Base-by-base conservation (phyloP, 2,888 invertebrate genomes). In the Amphipoea lucens region DNA sequence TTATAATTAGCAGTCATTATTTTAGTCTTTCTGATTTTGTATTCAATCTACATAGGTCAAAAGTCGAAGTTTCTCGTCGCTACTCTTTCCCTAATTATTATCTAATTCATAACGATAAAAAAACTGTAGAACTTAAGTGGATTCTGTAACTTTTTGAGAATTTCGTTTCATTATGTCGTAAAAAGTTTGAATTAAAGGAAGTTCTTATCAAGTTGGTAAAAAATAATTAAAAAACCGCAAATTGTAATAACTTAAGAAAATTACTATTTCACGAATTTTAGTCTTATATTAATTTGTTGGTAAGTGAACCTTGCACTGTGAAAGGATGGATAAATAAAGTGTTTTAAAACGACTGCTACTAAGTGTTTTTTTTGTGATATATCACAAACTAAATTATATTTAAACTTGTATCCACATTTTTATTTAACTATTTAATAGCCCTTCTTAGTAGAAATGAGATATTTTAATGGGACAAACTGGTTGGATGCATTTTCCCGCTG, bases 171-270 rank as follows among this genome's bases (percentile, higher is more conserved):
- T 40, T 14, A 36, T 78, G 81, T 77, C 42, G 36, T 71, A 81
- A 81, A n/a, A 74, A 42, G 48, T 48, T 57, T 20, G 4, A 73
- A 67, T 45, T 54, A 48, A 48, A 48, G 11, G 36, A 69, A 57
- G 48, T 63, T 66, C 65, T n/a, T 62, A 6, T 71, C 40, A 66
- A 71, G 74, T 83, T 74, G 60, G 14, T 65, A 57, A 74, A 71
- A 75, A 54, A 60, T 82, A 48, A 76, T 77, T 77, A 68, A 74
- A 70, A 68, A 75, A 85, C 85, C 85, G 62, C 86, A 82, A 82
- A 71, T 42, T 76, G 40, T 74, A 63, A 76, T 68, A 82, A 86
- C 82, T 82, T 82, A 85, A 79, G 81, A 77, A 74, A 82, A 88
- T 81, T 79, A 81, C 73, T 71, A 72, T 75, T 76, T 85, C 86